These are phyloP conservation scores for Plebejus melissa DNA, from an alignment of 2,888 invertebrate genomes.

Conservation along the genomic window DNA sequence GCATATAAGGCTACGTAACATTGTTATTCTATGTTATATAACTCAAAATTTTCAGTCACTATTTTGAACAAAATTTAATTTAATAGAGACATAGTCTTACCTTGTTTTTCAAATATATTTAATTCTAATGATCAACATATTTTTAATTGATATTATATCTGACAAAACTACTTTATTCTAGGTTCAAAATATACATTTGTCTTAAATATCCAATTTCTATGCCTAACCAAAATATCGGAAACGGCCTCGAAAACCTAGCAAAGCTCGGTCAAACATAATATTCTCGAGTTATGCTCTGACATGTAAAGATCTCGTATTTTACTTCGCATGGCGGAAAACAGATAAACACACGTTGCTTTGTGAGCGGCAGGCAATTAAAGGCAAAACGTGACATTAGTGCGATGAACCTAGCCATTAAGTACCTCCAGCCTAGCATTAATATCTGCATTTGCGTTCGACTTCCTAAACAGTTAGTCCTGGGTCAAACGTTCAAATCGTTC, in stretches of 20 bases:
- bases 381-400: constrained; percentile 76
- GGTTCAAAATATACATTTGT: background rate
- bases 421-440: constrained; percentile 68
- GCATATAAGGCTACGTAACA: constrained; percentile 31
- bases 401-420: constrained; percentile 69
- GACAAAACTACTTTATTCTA: background rate
- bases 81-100: background rate
- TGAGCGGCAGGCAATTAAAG: constrained; percentile 65
- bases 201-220: no score
- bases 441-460: constrained; percentile 75
- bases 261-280: background rate
- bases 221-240: background rate
- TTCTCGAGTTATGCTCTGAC: background rate
- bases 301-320: constrained; percentile 30
- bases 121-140: no score
- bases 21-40: constrained; percentile 53
- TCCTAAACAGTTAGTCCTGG: constrained; percentile 56
- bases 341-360: constrained; percentile 66
- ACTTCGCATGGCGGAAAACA: constrained; percentile 48
- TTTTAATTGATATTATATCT: background rate
- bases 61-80: background rate
- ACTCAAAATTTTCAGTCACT: constrained; percentile 33
- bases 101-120: no score
- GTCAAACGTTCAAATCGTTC: constrained; percentile 38
- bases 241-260: background rate